A percentile compares a stretch with the other conserved stretches of the same genome.
These are phyloP conservation scores for Lobophora halterata DNA, from an alignment of 2,888 invertebrate genomes.

Conservation along the genomic window DNA sequence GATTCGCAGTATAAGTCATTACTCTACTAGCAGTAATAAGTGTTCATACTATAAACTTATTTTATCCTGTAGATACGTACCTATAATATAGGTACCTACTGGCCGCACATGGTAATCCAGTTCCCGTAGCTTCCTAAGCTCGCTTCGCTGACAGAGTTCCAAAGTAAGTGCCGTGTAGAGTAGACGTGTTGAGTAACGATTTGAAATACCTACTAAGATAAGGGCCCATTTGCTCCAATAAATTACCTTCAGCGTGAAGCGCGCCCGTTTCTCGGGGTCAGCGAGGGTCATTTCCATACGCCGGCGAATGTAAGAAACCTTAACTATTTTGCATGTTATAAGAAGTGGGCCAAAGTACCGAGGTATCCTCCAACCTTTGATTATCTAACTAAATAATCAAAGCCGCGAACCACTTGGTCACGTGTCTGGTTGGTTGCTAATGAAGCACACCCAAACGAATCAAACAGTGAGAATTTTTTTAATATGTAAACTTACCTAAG, in stretches of 20 bases:
- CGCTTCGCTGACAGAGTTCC: constrained; percentile 14
- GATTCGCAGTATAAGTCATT: too few relatives aligned
- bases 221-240: constrained; percentile 43
- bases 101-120: constrained; percentile 1
- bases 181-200: constrained; percentile 15
- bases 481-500: too few relatives aligned
- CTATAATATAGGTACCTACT: constrained; percentile 5
- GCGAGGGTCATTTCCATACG: constrained; percentile 53
- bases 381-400: neutral
- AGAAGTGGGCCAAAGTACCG: too few relatives aligned
- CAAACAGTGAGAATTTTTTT: too few relatives aligned
- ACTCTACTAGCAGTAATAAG: too few relatives aligned
- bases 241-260: constrained; percentile 42
- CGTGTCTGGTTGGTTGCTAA: too few relatives aligned
- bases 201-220: constrained; percentile 13
- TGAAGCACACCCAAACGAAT: too few relatives aligned
- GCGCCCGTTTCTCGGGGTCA: constrained; percentile 43
- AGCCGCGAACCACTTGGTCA: too few relatives aligned
- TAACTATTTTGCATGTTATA: constrained; percentile 30
- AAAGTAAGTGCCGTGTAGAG: constrained; percentile 12
- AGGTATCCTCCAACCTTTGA: too few relatives aligned
- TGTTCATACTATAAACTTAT: too few relatives aligned
- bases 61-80: too few relatives aligned
- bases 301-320: constrained; percentile 38
- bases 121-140: constrained; percentile 1